Evolutionary conservation across 2,113 vertebrate genomes (phyloP).

Genomic region (Meriones unguiculatus): DNA sequence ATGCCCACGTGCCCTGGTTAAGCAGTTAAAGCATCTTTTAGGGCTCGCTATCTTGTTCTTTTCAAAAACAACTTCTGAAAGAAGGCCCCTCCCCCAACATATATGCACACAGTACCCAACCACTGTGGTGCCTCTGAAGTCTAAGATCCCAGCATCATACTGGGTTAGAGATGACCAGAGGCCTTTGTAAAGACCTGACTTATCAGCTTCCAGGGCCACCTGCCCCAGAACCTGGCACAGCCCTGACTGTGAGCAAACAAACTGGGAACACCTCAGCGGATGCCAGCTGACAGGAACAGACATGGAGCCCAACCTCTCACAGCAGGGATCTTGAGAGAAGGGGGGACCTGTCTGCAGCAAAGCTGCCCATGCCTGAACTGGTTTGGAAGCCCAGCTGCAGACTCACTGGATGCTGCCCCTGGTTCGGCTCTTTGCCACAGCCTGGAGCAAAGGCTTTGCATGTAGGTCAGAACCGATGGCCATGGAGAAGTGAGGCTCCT

Average conservation of each 20-base stretch:
- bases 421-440: accelerated
- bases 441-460: accelerated
- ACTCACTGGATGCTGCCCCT: neutral
- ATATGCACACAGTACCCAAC: too few relatives aligned
- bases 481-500: accelerated
- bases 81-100: neutral
- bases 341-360: neutral
- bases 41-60: neutral
- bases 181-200: neutral
- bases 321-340: neutral
- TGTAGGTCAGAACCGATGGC: neutral
- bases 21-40: neutral
- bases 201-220: neutral
- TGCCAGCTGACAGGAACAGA: neutral
- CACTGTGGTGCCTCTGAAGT: neutral
- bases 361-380: accelerated
- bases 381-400: neutral
- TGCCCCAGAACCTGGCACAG: neutral
- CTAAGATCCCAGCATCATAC: neutral
- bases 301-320: accelerated
- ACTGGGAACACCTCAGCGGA: neutral
- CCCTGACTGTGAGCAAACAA: neutral
- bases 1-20: accelerated
- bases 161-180: neutral
- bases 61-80: neutral